Conservation (phyloP, 2,888 invertebrate genomes). For the Pimpla rufipes region DNA sequence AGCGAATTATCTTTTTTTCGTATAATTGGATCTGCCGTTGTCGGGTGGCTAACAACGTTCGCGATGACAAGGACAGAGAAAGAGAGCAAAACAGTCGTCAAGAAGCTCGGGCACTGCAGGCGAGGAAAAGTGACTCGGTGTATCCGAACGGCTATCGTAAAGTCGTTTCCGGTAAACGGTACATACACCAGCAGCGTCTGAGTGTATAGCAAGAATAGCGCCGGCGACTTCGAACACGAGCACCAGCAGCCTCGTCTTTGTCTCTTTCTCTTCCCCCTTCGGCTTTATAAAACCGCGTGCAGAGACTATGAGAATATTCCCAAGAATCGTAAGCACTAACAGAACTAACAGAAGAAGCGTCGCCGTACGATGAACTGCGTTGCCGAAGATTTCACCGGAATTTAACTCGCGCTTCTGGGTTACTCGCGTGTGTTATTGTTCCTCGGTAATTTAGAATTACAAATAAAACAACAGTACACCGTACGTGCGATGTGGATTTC, state of each 20-base stretch:
- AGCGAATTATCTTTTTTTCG: background rate
- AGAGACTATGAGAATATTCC: conserved; percentile 82
- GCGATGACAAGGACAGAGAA: conserved; percentile 3
- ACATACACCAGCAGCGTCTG: conserved; percentile 73
- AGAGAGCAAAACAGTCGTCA: conserved; percentile 3
- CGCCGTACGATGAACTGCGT: conserved; percentile 79
- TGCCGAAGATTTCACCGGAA: conserved; percentile 66
- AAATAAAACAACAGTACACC: conserved; percentile 3
- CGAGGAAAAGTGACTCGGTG: conserved; percentile 77
- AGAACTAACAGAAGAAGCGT: conserved; percentile 43
- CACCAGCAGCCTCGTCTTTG: conserved; percentile 73
- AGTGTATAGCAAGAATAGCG: conserved; percentile 25
- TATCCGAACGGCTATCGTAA: conserved; percentile 79
- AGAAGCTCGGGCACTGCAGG: conserved; percentile 41
- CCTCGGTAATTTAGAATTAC: background rate
- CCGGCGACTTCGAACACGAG: conserved; percentile 25
- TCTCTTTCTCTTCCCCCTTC: conserved; percentile 69
- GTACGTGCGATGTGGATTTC: background rate
- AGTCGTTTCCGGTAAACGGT: conserved; percentile 83
- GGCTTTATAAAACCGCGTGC: conserved; percentile 46
- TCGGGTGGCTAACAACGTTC: background rate
- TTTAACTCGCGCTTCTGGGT: conserved; percentile 32
- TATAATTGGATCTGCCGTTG: background rate
- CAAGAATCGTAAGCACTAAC: conserved; percentile 77
- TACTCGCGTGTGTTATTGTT: conserved; percentile 33